Conservation (phyloP, 1,140 invertebrate genomes). For the Cotesia typhae region DNA sequence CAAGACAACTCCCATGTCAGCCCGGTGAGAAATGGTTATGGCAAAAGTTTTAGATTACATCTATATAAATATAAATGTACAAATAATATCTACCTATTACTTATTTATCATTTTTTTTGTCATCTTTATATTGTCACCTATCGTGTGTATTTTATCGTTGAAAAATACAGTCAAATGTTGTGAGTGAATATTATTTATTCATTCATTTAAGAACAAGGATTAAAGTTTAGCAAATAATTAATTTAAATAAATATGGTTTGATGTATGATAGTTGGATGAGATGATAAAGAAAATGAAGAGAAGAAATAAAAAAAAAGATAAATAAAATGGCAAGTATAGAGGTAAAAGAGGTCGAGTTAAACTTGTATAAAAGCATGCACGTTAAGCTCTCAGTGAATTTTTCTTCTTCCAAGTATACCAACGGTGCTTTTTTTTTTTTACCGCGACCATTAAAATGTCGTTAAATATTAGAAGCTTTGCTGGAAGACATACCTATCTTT, state of each 20-base stretch:
- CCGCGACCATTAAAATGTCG: constrained; percentile 45
- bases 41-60: constrained; percentile 42
- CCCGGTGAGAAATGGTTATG: constrained; percentile 50
- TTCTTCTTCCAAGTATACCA: constrained; percentile 34
- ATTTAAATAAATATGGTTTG: constrained; percentile 8
- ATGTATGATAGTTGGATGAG: constrained; percentile 4
- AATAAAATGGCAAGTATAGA: neutral
- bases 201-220: too few species aligned
- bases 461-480: constrained; percentile 44
- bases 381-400: constrained; percentile 38
- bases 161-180: too few species aligned
- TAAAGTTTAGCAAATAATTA: neutral
- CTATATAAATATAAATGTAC: constrained; percentile 20
- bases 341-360: constrained; percentile 36
- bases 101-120: constrained; percentile 15
- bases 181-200: too few species aligned
- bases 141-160: neutral
- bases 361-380: constrained; percentile 37
- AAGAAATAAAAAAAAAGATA: neutral
- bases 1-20: constrained; percentile 36
- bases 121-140: constrained; percentile 15
- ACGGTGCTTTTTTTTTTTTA: constrained; percentile 29
- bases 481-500: constrained; percentile 5
- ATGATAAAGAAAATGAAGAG: neutral
- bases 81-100: neutral